These are phyloP conservation scores for Solen grandis DNA, from an alignment of 1,140 invertebrate genomes.

Conservation along the genomic window DNA sequence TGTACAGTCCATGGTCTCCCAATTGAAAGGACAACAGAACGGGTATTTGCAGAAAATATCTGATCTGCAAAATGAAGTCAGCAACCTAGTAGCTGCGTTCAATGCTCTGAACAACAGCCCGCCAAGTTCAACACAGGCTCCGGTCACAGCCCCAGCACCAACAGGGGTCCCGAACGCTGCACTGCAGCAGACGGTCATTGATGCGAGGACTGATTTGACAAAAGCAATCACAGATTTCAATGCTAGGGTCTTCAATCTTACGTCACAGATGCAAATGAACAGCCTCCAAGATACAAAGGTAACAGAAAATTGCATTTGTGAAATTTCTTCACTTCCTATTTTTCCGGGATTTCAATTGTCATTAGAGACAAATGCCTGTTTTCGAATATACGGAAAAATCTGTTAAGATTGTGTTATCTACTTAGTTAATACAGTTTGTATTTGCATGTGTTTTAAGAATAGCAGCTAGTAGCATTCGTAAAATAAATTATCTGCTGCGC, in stretches of 20 bases:
- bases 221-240: constrained; percentile 31
- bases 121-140: constrained; percentile 2
- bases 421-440: too few relatives aligned
- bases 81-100: constrained; percentile 29
- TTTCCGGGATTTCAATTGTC: too few relatives aligned
- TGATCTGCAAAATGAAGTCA: constrained; percentile 42
- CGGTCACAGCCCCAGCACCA: not conserved
- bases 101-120: not conserved
- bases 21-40: constrained; percentile 23
- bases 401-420: too few relatives aligned
- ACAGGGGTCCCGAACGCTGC: not conserved
- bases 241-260: constrained; percentile 34
- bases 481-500: too few relatives aligned
- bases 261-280: not conserved
- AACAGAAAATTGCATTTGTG: too few relatives aligned
- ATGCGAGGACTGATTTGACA: constrained; percentile 15
- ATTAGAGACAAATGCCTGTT: too few relatives aligned
- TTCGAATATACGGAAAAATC: too few relatives aligned
- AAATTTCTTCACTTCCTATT: too few relatives aligned
- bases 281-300: constrained; percentile 37
- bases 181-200: constrained; percentile 23
- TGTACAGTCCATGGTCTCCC: constrained; percentile 24
- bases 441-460: too few relatives aligned
- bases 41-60: constrained; percentile 40
- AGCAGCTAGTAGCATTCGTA: too few relatives aligned